Percentiles rank a stretch among this genome's conserved stretches.
Conservation (phyloP, 2,113 vertebrate species). For the Tyto alba region DNA sequence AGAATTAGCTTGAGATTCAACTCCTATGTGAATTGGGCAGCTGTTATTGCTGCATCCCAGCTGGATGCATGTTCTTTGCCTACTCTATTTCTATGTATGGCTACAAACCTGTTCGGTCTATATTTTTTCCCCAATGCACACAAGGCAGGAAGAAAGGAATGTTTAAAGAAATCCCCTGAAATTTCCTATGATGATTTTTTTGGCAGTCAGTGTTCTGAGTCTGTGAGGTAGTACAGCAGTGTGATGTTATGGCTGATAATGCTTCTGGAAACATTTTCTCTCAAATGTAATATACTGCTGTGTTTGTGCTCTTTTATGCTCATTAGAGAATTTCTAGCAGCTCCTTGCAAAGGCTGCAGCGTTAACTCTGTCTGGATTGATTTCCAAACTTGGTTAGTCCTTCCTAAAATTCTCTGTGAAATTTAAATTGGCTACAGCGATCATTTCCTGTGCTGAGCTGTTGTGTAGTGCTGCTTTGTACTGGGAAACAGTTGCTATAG, state of each 20-base stretch:
- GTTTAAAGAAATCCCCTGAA: background rate
- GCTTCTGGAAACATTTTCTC: background rate
- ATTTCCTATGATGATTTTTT: background rate
- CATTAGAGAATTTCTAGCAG: background rate
- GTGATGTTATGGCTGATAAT: background rate
- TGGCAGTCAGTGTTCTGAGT: background rate
- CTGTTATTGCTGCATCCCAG: background rate
- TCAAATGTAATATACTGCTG: background rate
- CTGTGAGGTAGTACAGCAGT: background rate
- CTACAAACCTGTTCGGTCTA: background rate
- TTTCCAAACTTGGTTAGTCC: background rate
- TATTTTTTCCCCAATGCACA: background rate
- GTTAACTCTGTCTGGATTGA: background rate
- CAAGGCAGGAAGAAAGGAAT: background rate
- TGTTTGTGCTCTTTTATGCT: background rate
- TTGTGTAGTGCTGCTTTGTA: background rate
- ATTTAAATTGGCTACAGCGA: background rate
- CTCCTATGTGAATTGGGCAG: background rate
- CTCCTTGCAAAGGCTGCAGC: background rate
- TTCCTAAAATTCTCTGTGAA: background rate
- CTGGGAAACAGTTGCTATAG: background rate
- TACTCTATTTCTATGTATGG: background rate
- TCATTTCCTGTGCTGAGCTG: background rate
- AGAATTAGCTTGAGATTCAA: background rate
- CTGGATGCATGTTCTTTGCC: background rate